Evolutionary conservation across 2,888 invertebrate species (phyloP), one percentile per base, ranked within the genome.

Genomic region (Elysia crispata): DNA sequence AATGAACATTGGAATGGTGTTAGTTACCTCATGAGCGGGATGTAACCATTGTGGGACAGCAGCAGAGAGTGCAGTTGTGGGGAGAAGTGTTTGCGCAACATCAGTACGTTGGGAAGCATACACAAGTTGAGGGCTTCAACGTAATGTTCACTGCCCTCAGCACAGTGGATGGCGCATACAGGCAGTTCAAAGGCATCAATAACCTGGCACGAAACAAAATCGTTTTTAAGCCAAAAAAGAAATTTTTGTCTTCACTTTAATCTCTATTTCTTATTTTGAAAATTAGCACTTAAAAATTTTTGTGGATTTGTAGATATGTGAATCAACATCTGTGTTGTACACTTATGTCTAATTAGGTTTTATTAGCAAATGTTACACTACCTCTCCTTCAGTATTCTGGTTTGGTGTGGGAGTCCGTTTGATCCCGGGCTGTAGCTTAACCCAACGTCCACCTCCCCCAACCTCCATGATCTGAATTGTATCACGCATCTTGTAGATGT

Each of bases 11-110:
- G n/a, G n/a, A n/a, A n/a, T n/a, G n/a, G n/a, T n/a, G 23, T 31
- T 33, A 23, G 87, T 91, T 90, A 96, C 96, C 96, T 96, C 86
- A 95, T 94, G 80, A 97, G 92, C 0, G 96, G 96, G 90, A 97
- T 92, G 81, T 94, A 94, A 54, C 96, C 96, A 87, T 95, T 94
- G 90, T 97, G 97, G 28, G 94, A 94, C 82, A 95, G 94, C 81
- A 97, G 90, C 86, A 97, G 92, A 73, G 94, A 92, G 87, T 95
- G 94, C 78, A 96, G 93, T 85, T 95, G 94, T 41, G 93, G 93
- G 0, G 94, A 93, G 83, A 97, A 94, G 69, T 94, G 89, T 77
- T 95, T 93, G 69, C 97, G 89, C 18, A 93, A 92, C 73, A 95
- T 92, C 80, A 91, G 92, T 0, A 94, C 93, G 93, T 94, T 93